Base-by-base conservation (phyloP, 2,888 invertebrate genomes). In the Cantharis rustica region DNA sequence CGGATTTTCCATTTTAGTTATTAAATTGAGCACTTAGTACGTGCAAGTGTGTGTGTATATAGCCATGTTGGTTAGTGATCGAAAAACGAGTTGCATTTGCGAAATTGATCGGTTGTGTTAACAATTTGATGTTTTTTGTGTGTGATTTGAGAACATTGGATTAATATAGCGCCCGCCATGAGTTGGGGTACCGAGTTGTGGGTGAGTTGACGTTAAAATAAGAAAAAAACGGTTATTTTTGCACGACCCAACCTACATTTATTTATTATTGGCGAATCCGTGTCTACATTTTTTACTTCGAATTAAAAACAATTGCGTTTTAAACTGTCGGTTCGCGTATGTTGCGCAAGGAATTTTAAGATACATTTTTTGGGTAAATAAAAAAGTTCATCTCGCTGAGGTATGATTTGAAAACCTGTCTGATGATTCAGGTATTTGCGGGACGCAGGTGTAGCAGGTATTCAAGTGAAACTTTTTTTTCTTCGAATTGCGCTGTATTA, bases 161-260 rank as follows among this genome's bases (percentile, higher is more conserved):
- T 81, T 80, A 77, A 62, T 63, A 61, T 17, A 79, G 71, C 84
- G 84, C 83, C 84, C 85, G 87, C 84, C 83, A 88, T 88, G 88
- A 89, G 88, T 86, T 89, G 89, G 89, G 89, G 89, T 81, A 88
- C 87, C 83, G 89, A 89, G 84, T 87, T 89, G 82, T 89, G 89
- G 89, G 89, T 89, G 84, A 88, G 88, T 86, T 47, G 47, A 47
- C n/a, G n/a, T 47, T 47, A 47, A n/a, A 47, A 72, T 71, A 16
- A 61, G 73, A 62, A 61, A 74, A 72, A 69, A 66, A 62, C 69
- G 23, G 63, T 72, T 62, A 63, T 77, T 77, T 69, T 77, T 62
- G 73, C 63, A 69, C 73, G 75, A 76, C 78, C 78, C 78, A 78
- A 78, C 78, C 78, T 78, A 78, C 74, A 78, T 78, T 47, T 47